A percentile compares a stretch with the other conserved stretches of the same genome.
Evolutionary conservation across 1,140 invertebrate genomes (phyloP).

Genomic region (Eciton burchellii): DNA sequence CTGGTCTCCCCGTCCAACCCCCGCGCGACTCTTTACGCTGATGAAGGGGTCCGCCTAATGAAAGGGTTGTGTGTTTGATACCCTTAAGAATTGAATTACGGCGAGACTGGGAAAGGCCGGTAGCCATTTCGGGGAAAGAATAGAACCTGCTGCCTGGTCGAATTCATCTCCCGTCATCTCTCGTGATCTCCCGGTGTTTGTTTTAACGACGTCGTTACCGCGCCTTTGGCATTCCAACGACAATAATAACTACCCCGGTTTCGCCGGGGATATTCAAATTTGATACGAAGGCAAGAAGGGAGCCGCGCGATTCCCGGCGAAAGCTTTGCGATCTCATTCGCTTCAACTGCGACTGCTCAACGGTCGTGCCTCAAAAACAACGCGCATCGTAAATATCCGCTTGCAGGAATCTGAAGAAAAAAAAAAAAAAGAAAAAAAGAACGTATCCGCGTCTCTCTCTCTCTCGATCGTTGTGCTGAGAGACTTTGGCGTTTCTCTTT

Average conservation of each 20-base stretch:
- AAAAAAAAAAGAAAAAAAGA: no score
- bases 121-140: constrained; percentile 75
- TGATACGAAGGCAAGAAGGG: neutral
- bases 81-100: constrained; percentile 83
- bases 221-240: constrained; percentile 22
- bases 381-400: no score
- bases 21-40: constrained; percentile 74
- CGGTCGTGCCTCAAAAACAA: no score
- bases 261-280: constrained; percentile 21
- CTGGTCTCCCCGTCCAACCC: constrained; percentile 5
- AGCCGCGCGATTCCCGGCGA: neutral
- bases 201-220: constrained; percentile 61
- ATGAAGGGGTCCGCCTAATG: constrained; percentile 81
- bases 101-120: constrained; percentile 68
- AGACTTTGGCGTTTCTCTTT: no score
- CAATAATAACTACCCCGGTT: constrained; percentile 41
- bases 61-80: constrained; percentile 83
- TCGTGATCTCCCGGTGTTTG: constrained; percentile 64
- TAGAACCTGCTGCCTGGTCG: constrained; percentile 44
- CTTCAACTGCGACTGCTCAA: neutral
- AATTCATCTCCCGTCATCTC: constrained; percentile 72
- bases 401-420: no score
- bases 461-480: no score
- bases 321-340: neutral
- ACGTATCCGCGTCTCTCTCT: no score